Conservation (phyloP, 2,797 vertebrate genomes). For the Siniperca undulata region DNA sequence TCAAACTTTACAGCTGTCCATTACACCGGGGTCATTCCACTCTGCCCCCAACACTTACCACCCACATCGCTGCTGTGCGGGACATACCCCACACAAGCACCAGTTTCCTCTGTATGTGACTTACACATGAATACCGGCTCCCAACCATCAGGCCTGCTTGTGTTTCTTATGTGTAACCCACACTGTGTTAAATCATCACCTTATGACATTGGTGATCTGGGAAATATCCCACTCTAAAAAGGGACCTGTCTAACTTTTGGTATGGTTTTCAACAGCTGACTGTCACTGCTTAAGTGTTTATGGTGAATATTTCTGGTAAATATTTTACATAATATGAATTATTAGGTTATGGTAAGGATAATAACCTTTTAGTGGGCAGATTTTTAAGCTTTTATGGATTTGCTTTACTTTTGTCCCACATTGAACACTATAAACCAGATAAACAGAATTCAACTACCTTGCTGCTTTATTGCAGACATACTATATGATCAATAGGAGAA, state of each 20-base stretch:
- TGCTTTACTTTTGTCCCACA: background rate
- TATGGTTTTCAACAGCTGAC: slow-evolving; percentile 65
- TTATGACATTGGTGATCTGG: slow-evolving; percentile 33
- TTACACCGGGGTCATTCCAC: slow-evolving; percentile 38
- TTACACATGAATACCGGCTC: slow-evolving; percentile 14
- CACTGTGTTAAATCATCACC: slow-evolving; percentile 66
- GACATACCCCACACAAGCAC: slow-evolving; percentile 27
- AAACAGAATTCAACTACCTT: background rate
- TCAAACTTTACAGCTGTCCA: slow-evolving; percentile 40
- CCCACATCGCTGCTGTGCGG: slow-evolving; percentile 59
- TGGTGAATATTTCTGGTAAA: slow-evolving; percentile 36
- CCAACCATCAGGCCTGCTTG: slow-evolving; percentile 28
- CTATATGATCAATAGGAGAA: background rate
- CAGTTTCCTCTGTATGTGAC: slow-evolving; percentile 16
- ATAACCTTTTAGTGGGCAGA: slow-evolving; percentile 13
- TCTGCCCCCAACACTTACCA: slow-evolving; percentile 48
- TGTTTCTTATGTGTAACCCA: slow-evolving; percentile 59
- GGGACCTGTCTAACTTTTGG: slow-evolving; percentile 33
- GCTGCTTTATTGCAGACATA: background rate
- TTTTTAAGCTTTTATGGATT: slow-evolving; percentile 21
- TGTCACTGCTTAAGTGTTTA: slow-evolving; percentile 48
- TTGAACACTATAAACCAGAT: too few species aligned
- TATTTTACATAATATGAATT: slow-evolving; percentile 4
- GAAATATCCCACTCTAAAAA: slow-evolving; percentile 50
- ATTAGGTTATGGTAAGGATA: slow-evolving; percentile 10